phyloP scores from a whole-genome alignment of 2,797 vertebrate genomes.

The Taeniopygia guttata region DNA sequence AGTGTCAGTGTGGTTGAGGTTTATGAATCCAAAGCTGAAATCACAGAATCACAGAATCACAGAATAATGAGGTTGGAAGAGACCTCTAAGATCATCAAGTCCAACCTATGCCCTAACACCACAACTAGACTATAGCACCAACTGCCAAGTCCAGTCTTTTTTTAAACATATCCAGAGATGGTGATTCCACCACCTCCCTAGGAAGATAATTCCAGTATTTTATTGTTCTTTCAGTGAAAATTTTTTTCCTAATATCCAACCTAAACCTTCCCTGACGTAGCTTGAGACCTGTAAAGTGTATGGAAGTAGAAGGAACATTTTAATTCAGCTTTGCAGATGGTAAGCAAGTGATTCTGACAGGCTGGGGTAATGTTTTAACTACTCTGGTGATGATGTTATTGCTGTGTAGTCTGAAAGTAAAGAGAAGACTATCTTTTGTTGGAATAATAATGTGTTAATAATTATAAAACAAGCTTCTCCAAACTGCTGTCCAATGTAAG shows the following conservation, averaged over 20 bases:
- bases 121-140: no score
- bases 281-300: not conserved
- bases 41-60: no score
- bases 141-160: no score
- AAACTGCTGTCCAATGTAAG: not conserved
- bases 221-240: no score
- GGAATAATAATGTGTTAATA: constrained; percentile 23
- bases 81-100: no score
- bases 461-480: constrained; percentile 8
- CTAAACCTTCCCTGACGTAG: no score
- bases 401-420: constrained; percentile 2
- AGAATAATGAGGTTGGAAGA: no score
- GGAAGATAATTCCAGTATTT: no score
- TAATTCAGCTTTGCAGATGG: not conserved
- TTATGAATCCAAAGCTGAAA: not conserved
- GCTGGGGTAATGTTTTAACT: not conserved
- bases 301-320: not conserved
- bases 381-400: not conserved
- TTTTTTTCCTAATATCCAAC: no score
- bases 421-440: not conserved
- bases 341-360: not conserved
- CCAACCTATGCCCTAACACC: no score
- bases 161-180: no score
- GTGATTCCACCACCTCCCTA: no score
- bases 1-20: not conserved